A percentile compares a stretch with the other conserved stretches of the same genome.
Conservation (phyloP, 2,888 invertebrate species). For the Calliopum simillimum region DNA sequence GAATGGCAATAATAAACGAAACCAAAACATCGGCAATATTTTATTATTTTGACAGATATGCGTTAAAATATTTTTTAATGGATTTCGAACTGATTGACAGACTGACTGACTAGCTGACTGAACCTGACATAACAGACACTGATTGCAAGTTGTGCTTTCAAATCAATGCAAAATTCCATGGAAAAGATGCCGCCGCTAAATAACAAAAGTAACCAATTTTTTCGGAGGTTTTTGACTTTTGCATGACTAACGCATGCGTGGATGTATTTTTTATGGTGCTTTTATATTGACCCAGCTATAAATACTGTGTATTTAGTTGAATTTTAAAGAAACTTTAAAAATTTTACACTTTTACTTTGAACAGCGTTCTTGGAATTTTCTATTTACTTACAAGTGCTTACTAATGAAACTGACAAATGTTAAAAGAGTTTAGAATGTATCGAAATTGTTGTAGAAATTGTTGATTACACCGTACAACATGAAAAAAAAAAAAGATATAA, state of each 20-base stretch:
- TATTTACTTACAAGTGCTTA: too few relatives aligned
- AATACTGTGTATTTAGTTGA: too few relatives aligned
- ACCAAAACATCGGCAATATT: constrained; percentile 6
- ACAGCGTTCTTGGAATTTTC: too few relatives aligned
- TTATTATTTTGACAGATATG: neutral
- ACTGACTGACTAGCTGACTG: neutral
- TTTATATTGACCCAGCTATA: too few relatives aligned
- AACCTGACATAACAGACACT: constrained; percentile 13
- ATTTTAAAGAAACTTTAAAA: too few relatives aligned
- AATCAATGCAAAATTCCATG: constrained; percentile 1
- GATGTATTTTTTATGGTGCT: neutral
- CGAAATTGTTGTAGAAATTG: too few relatives aligned
- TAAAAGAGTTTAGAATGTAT: too few relatives aligned
- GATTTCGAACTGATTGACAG: neutral
- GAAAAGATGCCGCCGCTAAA: neutral
- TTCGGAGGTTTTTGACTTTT: constrained; percentile 4
- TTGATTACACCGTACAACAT: too few relatives aligned
- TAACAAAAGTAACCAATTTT: constrained; percentile 2
- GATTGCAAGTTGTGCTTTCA: constrained; percentile 7
- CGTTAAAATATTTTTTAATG: constrained; percentile 25
- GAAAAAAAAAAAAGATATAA: too few relatives aligned
- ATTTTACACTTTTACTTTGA: too few relatives aligned
- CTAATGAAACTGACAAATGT: too few relatives aligned
- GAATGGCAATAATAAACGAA: too few relatives aligned
- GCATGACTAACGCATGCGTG: neutral